phyloP scores from a whole-genome alignment of 2,797 vertebrate species.

The Tokudaia muenninki region DNA sequence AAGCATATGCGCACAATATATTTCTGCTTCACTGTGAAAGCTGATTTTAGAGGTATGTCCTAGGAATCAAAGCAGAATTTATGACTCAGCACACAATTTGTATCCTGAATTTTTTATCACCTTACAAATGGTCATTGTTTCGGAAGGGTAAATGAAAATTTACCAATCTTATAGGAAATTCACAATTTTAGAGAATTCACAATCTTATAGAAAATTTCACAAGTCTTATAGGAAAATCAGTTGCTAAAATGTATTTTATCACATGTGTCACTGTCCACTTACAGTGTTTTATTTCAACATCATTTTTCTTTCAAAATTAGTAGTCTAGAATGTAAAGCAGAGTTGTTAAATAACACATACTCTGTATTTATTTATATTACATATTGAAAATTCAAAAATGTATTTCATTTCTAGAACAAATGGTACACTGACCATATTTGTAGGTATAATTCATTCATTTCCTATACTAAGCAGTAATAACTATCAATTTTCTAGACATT shows the following conservation, averaged over 20 bases:
- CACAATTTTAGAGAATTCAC: no score
- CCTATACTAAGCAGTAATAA: background rate
- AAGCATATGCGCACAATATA: background rate
- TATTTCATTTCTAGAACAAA: background rate
- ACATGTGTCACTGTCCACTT: background rate
- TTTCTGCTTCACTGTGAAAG: background rate
- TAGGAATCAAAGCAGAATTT: background rate
- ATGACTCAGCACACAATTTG: background rate
- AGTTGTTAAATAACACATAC: background rate
- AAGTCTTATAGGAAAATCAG: background rate
- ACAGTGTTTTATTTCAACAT: background rate
- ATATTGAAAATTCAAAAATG: background rate
- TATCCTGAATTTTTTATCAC: background rate
- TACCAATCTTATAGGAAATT: background rate
- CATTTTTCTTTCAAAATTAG: background rate
- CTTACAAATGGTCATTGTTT: background rate
- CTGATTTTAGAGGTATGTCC: background rate
- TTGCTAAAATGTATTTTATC: background rate
- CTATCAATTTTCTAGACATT: background rate
- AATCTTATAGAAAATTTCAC: background rate
- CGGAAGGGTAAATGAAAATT: background rate
- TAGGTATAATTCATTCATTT: background rate
- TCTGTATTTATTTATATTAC: background rate
- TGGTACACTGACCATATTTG: background rate
- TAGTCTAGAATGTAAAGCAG: background rate